Evolutionary conservation across 2,113 vertebrate genomes (phyloP), one percentile per base, ranked within the genome.

Genomic region (Xiphias gladius): DNA sequence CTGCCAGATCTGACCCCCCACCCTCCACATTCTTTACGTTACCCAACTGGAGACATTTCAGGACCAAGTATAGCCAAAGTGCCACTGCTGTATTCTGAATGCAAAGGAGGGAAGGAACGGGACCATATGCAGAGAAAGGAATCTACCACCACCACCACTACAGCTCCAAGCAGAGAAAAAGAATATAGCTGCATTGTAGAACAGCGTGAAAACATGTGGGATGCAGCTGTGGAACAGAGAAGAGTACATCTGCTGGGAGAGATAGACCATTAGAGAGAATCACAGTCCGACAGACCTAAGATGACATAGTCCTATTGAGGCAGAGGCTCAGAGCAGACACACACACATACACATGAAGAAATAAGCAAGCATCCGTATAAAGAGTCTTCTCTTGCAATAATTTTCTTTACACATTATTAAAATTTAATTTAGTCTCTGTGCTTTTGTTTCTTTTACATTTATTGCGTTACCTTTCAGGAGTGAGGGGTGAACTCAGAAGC

Each of bases 151-250:
- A 79, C 80, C 74, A 77, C 22, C 64, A 79, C 78, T 35, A 55
- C 50, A 75, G 84, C 83, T 84, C 65, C 24, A 14, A 61, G 81
- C 73, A 58, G 71, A 81, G 79, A 76, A 66, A 85, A 73, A 73
- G 73, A 90, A 77, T 82, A 86, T 74, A 72, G 63, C 75, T 89
- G 82, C 85, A 80, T 87, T 86, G 89, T 77, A 32, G 26, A 90
- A 67, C 83, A 85, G 84, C 43, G 28, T 92, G 85, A 88, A 90
- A 91, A 95, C 94, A 95, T 95, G 92, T 95, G 94, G 90, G 73
- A 88, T 89, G 88, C 94, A 95, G 94, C 94, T 95, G 94, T 94
- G 92, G 84, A 89, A 75, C 54, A 46, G 73, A 79, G 84, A 83
- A 65, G 75, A 82, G 86, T 76, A 91, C 92, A 94, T 94, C 91